A percentile compares a stretch with the other conserved stretches of the same genome.
Conservation (phyloP, 2,113 vertebrate genomes). For the Ceyx melanurus region DNA sequence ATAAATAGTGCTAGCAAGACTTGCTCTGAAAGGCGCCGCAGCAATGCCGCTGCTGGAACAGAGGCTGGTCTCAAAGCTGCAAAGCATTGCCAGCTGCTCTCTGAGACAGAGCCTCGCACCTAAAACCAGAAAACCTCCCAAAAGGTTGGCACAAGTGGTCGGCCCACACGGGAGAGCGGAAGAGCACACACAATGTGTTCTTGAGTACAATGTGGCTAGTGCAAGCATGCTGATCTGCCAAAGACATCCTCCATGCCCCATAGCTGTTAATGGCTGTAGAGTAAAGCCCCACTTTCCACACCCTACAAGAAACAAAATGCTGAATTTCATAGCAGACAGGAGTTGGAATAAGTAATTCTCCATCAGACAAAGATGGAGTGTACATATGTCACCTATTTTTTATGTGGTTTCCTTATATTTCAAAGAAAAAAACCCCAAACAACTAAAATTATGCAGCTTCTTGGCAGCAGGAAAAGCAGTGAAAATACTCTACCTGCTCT, state of each 20-base stretch:
- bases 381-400: not conserved
- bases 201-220: not conserved
- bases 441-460: not conserved
- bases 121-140: not conserved
- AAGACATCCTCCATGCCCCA: not conserved
- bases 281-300: not conserved
- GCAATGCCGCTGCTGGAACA: not conserved
- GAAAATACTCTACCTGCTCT: not conserved
- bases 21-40: slow-evolving; percentile 61
- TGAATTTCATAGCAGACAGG: not conserved
- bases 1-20: slow-evolving; percentile 72
- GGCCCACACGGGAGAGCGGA: not conserved
- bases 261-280: not conserved
- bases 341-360: not conserved
- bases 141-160: not conserved
- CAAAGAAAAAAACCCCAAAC: not conserved
- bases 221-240: slow-evolving; percentile 17
- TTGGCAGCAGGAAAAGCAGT: not conserved
- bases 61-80: slow-evolving; percentile 44
- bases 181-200: not conserved
- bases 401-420: not conserved
- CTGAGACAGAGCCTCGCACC: not conserved
- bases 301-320: not conserved
- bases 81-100: slow-evolving; percentile 52
- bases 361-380: not conserved